phyloP scores from a whole-genome alignment of 2,797 vertebrate genomes.

The Molossus alvarezi region DNA sequence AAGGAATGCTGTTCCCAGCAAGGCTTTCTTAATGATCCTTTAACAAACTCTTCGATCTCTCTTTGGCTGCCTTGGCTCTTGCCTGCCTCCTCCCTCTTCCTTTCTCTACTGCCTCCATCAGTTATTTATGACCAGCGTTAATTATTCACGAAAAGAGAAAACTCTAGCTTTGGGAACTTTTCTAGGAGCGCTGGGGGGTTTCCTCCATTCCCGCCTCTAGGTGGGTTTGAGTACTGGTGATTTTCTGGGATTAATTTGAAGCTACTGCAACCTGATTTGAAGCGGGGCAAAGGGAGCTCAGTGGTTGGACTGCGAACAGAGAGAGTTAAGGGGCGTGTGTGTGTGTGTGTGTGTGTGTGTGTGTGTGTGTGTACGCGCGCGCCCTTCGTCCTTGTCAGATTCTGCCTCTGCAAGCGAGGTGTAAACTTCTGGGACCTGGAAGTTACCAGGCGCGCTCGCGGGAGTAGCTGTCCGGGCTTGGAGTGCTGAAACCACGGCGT shows the following conservation, averaged over 20 bases:
- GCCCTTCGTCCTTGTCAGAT: not conserved
- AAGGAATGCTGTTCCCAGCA: conserved; percentile 81
- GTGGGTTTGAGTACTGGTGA: not conserved
- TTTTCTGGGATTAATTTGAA: not conserved
- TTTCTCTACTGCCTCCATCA: conserved; percentile 80
- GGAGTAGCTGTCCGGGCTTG: conserved; percentile 82
- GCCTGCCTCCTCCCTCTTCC: conserved; percentile 76
- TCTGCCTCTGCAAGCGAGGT: not conserved
- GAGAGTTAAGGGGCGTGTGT: too few relatives aligned
- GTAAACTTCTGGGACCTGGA: conserved; percentile 42
- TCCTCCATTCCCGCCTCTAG: not conserved
- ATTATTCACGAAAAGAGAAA: conserved; percentile 84
- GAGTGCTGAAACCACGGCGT: conserved; percentile 76
- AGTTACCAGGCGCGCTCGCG: conserved; percentile 49
- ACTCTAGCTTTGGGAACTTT: conserved; percentile 85
- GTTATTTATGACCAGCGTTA: conserved; percentile 81
- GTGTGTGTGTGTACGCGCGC: not conserved
- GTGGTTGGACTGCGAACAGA: not conserved
- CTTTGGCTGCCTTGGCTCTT: conserved; percentile 82
- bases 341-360: not conserved
- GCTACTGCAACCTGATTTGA: not conserved
- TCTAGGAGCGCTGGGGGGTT: conserved; percentile 56
- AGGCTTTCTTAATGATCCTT: conserved; percentile 85
- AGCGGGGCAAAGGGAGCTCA: conserved; percentile 3
- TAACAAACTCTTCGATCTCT: conserved; percentile 88